phyloP scores from a whole-genome alignment of 2,113 vertebrate species.

The Emydocephalus ijimae region DNA sequence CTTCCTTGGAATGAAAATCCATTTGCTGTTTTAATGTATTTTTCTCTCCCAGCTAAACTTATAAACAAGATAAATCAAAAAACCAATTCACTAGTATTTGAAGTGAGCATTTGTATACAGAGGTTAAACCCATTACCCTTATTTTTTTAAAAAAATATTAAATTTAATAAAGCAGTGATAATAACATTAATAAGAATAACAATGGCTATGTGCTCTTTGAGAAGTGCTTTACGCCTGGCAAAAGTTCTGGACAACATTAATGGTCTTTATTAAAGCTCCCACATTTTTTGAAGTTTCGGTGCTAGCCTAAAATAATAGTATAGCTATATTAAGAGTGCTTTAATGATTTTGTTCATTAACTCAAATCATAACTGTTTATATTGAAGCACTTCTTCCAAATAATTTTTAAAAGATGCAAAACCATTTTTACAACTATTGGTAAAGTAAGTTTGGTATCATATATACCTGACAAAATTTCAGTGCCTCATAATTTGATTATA shows the following conservation, averaged over 20 bases:
- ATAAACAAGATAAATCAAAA: background rate
- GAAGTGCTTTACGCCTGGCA: background rate
- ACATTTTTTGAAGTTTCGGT: background rate
- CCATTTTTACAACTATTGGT: background rate
- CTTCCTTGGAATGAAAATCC: background rate
- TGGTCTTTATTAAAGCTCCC: background rate
- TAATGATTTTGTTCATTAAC: background rate
- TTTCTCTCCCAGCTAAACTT: background rate
- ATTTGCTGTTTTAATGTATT: background rate
- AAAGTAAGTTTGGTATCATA: too few relatives aligned
- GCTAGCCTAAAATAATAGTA: background rate
- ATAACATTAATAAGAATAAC: background rate
- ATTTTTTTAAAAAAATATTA: background rate
- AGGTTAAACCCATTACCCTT: background rate
- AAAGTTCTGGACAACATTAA: background rate
- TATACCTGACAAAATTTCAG: background rate
- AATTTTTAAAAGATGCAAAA: background rate
- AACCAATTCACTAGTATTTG: too few relatives aligned
- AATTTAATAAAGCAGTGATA: background rate
- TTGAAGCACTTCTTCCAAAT: background rate
- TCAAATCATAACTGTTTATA: background rate
- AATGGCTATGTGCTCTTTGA: background rate
- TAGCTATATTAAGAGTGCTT: background rate
- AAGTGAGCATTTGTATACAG: background rate
- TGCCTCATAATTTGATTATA: background rate